phyloP scores from a whole-genome alignment of 2,888 invertebrate genomes.

The Eretmocerus hayati region DNA sequence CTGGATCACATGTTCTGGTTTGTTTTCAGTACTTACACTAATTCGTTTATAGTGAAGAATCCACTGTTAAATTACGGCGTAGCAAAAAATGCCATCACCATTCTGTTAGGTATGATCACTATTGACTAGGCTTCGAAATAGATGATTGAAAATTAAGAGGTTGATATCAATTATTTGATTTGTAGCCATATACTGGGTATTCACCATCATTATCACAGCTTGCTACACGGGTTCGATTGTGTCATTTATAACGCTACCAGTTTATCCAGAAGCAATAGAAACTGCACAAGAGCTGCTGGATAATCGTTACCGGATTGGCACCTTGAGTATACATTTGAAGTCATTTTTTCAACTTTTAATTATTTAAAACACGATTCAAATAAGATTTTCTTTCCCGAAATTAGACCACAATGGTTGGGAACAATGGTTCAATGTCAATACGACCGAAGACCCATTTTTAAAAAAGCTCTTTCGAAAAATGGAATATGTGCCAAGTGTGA shows the following conservation, averaged over 20 bases:
- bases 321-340: slow-evolving; percentile 61
- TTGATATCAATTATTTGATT: background rate
- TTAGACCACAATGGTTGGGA: slow-evolving; percentile 71
- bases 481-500: slow-evolving; percentile 60
- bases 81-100: slow-evolving; percentile 60
- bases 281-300: slow-evolving; percentile 59
- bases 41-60: slow-evolving; percentile 57
- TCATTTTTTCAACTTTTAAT: background rate
- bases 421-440: slow-evolving; percentile 56
- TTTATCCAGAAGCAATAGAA: slow-evolving; percentile 69
- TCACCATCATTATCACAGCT: slow-evolving; percentile 76
- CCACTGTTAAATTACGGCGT: slow-evolving; percentile 58
- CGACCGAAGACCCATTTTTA: slow-evolving; percentile 60
- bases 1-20: slow-evolving; percentile 84
- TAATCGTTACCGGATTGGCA: slow-evolving; percentile 65
- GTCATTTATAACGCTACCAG: slow-evolving; percentile 73
- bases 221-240: slow-evolving; percentile 81
- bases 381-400: background rate
- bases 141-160: background rate
- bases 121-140: background rate
- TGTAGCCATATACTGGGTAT: slow-evolving; percentile 74
- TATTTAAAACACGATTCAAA: background rate
- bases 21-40: slow-evolving; percentile 78
- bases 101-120: slow-evolving; percentile 59
- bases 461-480: slow-evolving; percentile 58